phyloP scores from a whole-genome alignment of 2,797 vertebrate species.

The Sylvilagus floridanus region DNA sequence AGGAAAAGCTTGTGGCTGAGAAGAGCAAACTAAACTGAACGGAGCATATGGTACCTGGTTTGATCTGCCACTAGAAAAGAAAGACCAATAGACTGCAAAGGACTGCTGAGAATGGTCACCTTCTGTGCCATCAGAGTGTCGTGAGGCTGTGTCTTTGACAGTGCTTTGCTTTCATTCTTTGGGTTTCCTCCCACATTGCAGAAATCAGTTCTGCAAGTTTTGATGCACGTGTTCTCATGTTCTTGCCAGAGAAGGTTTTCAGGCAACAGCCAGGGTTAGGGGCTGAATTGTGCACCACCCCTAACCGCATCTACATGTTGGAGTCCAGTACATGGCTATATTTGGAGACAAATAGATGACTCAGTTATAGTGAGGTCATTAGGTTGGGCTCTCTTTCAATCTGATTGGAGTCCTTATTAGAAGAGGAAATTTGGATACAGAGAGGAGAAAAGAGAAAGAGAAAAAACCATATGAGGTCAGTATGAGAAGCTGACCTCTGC shows the following conservation, averaged over 20 bases:
- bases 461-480: not conserved
- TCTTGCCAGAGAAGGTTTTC: not conserved
- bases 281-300: not conserved
- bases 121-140: not conserved
- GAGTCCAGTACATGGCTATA: not conserved
- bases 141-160: not conserved
- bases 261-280: not conserved
- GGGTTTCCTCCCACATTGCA: fast-evolving
- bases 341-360: not conserved
- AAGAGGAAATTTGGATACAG: not conserved
- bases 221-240: not conserved
- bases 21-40: not conserved
- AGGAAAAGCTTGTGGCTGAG: not conserved
- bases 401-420: not conserved
- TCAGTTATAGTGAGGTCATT: not conserved
- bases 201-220: not conserved
- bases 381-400: not conserved
- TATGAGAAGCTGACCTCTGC: not conserved
- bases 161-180: not conserved
- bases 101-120: not conserved
- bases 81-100: not conserved
- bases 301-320: not conserved
- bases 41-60: not conserved
- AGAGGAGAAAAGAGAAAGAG: not conserved
- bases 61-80: not conserved